Evolutionary conservation across 2,797 vertebrate species (phyloP), one percentile per base, ranked within the genome.

Genomic region (Gymnothorax reevesii): DNA sequence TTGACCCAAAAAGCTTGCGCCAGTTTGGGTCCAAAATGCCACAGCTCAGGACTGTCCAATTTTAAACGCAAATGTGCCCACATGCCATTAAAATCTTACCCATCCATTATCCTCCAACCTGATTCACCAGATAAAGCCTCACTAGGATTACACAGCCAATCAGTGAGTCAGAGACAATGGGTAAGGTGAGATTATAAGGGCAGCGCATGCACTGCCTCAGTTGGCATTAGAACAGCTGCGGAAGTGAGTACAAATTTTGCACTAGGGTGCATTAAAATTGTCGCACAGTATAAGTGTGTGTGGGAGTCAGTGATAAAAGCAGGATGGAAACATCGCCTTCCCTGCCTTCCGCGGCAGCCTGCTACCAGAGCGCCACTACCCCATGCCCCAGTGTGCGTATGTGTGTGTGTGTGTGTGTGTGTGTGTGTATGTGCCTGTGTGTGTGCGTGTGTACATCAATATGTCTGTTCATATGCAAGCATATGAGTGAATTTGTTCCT

Each of bases 271-370:
- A 71, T 71, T 71, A 71, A 96, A 94, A 93, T 90, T 89, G 92
- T 88, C 90, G 91, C 92, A 92, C 95, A 95, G 94, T 91, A 94
- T 93, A 95, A 94, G 94, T 94, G 93, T 95, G 62, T 66, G 95
- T 92, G 95, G 95, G 95, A 95, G 95, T 95, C 95, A 93, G 94
- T 90, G 94, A 93, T 92, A 95, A 90, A 90, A 92, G 94, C 86
- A 88, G 90, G 89, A 93, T 94, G 89, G 87, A 93, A 94, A 95
- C 89, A 90, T 91, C 86, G 49, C 85, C 82, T 73, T 62, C 87
- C 85, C 52, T 42, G 33, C 86, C 75, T 69, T 69, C 42, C 57
- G 27, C n/a, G 27, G 69, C 27, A 9, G n/a, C 62, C 62, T 66
- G 62, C 62, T 22, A 62, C 62, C 20, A 6, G 60, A 62, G 10